Evolutionary conservation across 2,888 invertebrate species (phyloP), one percentile per base, ranked within the genome.

Genomic region (Epirrita christyi): DNA sequence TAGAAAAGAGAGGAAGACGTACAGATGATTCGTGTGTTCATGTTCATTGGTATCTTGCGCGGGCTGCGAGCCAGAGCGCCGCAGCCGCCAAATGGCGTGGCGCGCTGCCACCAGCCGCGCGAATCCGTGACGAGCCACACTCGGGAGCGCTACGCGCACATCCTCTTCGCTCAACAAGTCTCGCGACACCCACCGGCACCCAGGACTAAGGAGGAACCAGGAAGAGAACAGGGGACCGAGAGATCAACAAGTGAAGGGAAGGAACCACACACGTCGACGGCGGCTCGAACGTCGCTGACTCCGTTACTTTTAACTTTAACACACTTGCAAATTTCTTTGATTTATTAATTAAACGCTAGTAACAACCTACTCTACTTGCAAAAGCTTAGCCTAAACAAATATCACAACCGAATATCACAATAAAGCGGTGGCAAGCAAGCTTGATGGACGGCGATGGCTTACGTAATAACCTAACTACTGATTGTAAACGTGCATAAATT

Each of bases 61-160:
- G 66, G 91, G 92, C 82, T 91, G 92, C 71, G 92, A 92, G 80
- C 89, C 92, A 75, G 92, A 92, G 75, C 92, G 90, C 78, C 94
- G 92, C 83, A 94, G 92, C 80, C 94, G 93, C 94, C 94, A 94
- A 93, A 94, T 93, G 93, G 94, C 94, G 92, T 94, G 94, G 88
- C 94, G 94, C 74, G 94, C 94, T 86, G 94, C 94, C 93, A 94
- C 94, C 83, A 94, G 93, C 88, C 94, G 93, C 85, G 94, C 94
- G 87, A 94, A 93, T 73, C 94, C 93, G 94, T 94, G 94, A 74
- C 94, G 94, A 93, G 94, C 94, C 94, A 94, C 94, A 75, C 78
- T 91, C 80, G 81, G 70, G 78, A 78, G 83, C 88, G 83, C 88
- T 86, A 85, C 69, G 70, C 85, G 87, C 87, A 85, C 86, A 84